phyloP scores from a whole-genome alignment of 1,140 invertebrate species.

The Anastrepha obliqua region DNA sequence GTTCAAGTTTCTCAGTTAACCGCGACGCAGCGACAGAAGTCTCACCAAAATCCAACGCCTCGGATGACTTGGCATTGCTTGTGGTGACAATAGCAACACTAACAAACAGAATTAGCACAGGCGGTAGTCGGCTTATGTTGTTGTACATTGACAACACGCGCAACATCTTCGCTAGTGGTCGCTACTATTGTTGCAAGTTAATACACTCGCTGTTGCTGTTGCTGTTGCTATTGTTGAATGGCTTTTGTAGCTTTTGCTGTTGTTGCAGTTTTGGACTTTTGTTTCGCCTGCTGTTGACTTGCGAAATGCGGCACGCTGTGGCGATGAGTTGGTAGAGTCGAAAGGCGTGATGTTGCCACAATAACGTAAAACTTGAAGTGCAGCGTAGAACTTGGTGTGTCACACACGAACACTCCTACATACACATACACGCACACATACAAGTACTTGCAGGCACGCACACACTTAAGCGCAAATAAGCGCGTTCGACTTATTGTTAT shows the following conservation, averaged over 20 bases:
- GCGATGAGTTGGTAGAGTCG: not conserved
- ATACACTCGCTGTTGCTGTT: not conserved
- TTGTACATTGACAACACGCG: not conserved
- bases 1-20: not conserved
- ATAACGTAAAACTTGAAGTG: not conserved
- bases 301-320: not conserved
- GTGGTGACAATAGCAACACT: not conserved
- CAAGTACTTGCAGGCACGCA: not conserved
- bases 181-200: constrained; percentile 20
- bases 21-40: not conserved
- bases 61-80: constrained; percentile 26
- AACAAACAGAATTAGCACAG: not conserved
- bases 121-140: not conserved
- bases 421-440: not conserved
- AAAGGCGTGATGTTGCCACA: not conserved
- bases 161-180: constrained; percentile 14
- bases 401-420: not conserved
- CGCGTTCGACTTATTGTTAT: not conserved
- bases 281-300: not conserved
- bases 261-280: constrained; percentile 2
- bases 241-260: not conserved
- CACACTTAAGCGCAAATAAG: not conserved
- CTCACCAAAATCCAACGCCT: constrained; percentile 15
- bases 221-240: not conserved
- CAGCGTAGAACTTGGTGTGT: not conserved